Evolutionary conservation across 2,113 vertebrate species (phyloP).

Genomic region (Poeciliopsis prolifica): DNA sequence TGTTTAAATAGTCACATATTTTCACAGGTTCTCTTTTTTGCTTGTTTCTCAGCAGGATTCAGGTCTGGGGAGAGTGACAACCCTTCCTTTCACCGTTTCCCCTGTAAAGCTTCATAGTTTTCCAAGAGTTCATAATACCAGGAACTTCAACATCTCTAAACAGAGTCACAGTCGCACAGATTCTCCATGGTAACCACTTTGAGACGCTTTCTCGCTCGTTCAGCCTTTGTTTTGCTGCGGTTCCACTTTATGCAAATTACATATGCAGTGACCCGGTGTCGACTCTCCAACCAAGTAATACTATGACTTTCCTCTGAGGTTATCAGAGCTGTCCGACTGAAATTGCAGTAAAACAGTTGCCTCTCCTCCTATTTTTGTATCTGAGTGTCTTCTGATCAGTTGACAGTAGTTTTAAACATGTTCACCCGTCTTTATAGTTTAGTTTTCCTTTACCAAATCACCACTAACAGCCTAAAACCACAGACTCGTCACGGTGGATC

Average conservation of each 20-base stretch:
- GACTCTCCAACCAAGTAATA: not conserved
- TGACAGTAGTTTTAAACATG: not conserved
- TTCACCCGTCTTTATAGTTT: not conserved
- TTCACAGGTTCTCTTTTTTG: not conserved
- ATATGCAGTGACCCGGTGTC: not conserved
- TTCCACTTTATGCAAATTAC: not conserved
- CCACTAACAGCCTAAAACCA: conserved; percentile 22
- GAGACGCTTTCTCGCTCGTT: not conserved
- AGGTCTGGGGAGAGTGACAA: not conserved
- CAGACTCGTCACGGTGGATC: conserved; percentile 16
- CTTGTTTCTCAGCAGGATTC: not conserved
- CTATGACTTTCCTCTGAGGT: not conserved
- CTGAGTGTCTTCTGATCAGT: not conserved
- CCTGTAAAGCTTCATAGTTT: not conserved
- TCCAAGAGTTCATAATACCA: not conserved
- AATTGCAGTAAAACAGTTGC: not conserved
- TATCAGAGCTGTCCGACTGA: not conserved
- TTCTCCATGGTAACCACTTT: not conserved
- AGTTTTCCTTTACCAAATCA: conserved; percentile 9
- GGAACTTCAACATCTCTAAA: not conserved
- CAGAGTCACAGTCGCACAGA: not conserved
- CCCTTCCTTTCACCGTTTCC: not conserved
- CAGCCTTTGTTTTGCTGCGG: not conserved
- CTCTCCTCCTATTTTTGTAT: not conserved
- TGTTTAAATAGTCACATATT: too few species aligned